phyloP scores from a whole-genome alignment of 2,797 vertebrate species.

The Helostoma temminkii region DNA sequence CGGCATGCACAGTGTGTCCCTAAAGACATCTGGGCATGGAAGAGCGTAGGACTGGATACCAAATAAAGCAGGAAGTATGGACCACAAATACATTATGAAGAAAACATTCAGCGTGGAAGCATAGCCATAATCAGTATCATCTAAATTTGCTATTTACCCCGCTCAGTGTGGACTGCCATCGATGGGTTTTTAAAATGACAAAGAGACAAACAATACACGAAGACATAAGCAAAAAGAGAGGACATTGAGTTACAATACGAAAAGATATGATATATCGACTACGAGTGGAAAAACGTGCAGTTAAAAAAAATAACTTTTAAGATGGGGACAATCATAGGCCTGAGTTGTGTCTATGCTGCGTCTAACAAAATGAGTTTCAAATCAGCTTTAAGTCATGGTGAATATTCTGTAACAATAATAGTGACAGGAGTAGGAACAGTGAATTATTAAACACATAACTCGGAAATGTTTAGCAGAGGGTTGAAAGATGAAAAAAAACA shows the following conservation, averaged over 20 bases:
- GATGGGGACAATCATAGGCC: conserved; percentile 33
- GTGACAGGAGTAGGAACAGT: conserved; percentile 65
- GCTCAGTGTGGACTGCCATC: conserved; percentile 94
- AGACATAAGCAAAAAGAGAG: conserved; percentile 85
- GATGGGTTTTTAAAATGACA: conserved; percentile 83
- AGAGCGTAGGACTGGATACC: conserved; percentile 23
- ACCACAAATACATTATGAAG: conserved; percentile 69
- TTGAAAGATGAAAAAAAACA: conserved; percentile 65
- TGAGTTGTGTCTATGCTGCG: conserved; percentile 25
- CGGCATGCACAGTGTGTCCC: conserved; percentile 80
- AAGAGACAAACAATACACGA: conserved; percentile 85
- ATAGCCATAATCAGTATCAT: conserved; percentile 79
- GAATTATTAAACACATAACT: conserved; percentile 72
- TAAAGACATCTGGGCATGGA: conserved; percentile 61
- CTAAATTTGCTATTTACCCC: conserved; percentile 92
- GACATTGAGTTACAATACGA: conserved; percentile 82
- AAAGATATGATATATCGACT: conserved; percentile 76
- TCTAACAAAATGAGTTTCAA: conserved; percentile 43
- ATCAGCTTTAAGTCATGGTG: conserved; percentile 46
- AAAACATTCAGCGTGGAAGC: conserved; percentile 74
- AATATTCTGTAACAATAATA: conserved; percentile 38
- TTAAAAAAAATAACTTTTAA: conserved; percentile 65
- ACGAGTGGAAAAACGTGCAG: conserved; percentile 77
- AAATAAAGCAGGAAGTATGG: conserved; percentile 67
- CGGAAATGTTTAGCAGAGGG: conserved; percentile 65